Evolutionary conservation across 2,797 vertebrate species (phyloP), one percentile per base, ranked within the genome.

Genomic region (Bradypus variegatus): DNA sequence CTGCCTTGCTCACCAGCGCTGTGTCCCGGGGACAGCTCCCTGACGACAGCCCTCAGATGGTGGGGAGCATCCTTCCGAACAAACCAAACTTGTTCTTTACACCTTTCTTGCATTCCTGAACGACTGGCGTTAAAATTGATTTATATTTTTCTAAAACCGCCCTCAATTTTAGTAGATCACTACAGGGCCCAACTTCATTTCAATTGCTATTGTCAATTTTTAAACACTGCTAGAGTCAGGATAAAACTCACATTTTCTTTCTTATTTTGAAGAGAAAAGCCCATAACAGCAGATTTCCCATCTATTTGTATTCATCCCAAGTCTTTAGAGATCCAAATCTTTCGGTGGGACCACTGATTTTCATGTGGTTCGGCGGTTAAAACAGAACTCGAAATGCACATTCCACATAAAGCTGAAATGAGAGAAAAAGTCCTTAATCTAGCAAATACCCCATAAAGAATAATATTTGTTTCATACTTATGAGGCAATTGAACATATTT

Each of bases 391-490:
- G 19, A 96, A 60, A 94, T 41, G 73, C 31, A 33, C 29, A 58
- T 60, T 64, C 90, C 13, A 84, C 62, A 10, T 67, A 80, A 95
- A 92, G 27, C 31, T 77, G 45, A 93, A 82, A 41, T 64, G 58
- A 62, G 1, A 9, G 82, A 86, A 36, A 79, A 85, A 75, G 84
- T 9, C 33, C 38, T 94, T 94, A 90, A 64, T 78, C 90, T 92
- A 92, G 67, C 55, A 89, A 86, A 78, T 75, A 88, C 53, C 95
- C 21, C 2, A 64, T 0, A 62, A 67, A 93, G 91, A 79, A 90
- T 72, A 92, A 77, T 36, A n/a, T 86, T 95, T 93, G 58, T 62
- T 95, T 96, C 15, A 75, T 85, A 78, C 48, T 92, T 50, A 62
- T 11, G n/a, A 89, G 53, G 92, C 91, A 92, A 76, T 10, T 60